Percentiles rank a stretch among this genome's conserved stretches.
phyloP scores from a whole-genome alignment of 2,888 invertebrate species.

The Agriotes lineatus region DNA sequence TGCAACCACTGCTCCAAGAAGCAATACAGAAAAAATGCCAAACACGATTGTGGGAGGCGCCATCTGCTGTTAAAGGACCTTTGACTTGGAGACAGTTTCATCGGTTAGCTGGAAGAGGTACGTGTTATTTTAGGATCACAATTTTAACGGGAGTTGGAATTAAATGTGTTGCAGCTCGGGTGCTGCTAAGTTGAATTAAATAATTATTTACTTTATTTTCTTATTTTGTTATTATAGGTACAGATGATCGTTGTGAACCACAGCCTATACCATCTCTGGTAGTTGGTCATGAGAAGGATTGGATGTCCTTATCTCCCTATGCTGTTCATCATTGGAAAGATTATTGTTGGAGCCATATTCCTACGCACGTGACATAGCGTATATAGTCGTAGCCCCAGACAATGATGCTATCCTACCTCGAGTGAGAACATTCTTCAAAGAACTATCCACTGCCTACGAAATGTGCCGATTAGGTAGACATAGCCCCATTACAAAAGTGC shows the following conservation, averaged over 20 bases:
- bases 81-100: conserved; percentile 99
- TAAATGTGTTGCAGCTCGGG: background rate
- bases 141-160: background rate
- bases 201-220: background rate
- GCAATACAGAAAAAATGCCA: conserved; percentile 95
- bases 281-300: conserved; percentile 95
- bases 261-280: conserved; percentile 96
- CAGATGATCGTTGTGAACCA: conserved; percentile 95
- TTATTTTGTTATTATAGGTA: conserved; percentile 66
- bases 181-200: background rate
- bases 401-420: conserved; percentile 84
- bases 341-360: conserved; percentile 97
- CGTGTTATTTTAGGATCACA: background rate
- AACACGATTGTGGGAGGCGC: conserved; percentile 90
- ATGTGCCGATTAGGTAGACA: conserved; percentile 94
- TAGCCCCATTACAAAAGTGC: conserved; percentile 86
- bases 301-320: conserved; percentile 94
- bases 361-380: conserved; percentile 94
- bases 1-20: conserved; percentile 94
- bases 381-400: conserved; percentile 94
- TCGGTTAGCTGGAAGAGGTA: conserved; percentile 88
- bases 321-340: conserved; percentile 95
- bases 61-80: conserved; percentile 92
- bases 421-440: conserved; percentile 90
- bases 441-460: conserved; percentile 94